Percentiles rank a stretch among this genome's conserved stretches.
Evolutionary conservation across 2,797 vertebrate species (phyloP).

Genomic region (Notolepis coatsorum): DNA sequence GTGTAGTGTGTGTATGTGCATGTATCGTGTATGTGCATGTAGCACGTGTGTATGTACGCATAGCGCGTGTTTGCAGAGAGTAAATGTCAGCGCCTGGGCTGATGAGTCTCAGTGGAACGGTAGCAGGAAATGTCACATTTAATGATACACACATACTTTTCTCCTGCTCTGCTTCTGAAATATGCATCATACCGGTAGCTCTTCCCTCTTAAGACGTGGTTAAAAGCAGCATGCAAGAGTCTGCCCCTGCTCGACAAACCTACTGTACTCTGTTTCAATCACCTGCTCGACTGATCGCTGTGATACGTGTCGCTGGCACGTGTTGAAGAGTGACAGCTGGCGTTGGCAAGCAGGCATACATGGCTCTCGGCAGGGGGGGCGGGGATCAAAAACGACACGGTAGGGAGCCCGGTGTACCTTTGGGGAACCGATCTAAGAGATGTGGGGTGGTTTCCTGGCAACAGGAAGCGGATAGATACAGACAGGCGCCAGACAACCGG

Average conservation of each 20-base stretch:
- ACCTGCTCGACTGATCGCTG: constrained; percentile 3
- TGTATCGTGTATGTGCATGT: constrained; percentile 12
- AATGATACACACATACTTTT: constrained; percentile 22
- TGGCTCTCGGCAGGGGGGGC: constrained; percentile 40
- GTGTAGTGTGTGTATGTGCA: too few species aligned
- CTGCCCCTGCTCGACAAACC: constrained; percentile 13
- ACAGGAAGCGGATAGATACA: background rate
- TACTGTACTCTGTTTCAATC: background rate
- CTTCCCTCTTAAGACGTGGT: constrained; percentile 3
- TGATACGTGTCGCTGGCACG: constrained; percentile 39
- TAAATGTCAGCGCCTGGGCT: constrained; percentile 9
- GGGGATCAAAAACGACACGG: constrained; percentile 23
- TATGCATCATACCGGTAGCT: constrained; percentile 41
- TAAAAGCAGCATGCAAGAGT: constrained; percentile 8
- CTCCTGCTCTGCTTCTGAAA: constrained; percentile 10
- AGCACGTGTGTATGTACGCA: background rate
- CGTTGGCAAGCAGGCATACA: constrained; percentile 32
- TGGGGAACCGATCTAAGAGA: constrained; percentile 27
- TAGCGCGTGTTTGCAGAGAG: constrained; percentile 20
- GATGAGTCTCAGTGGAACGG: constrained; percentile 20
- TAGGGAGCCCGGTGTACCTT: constrained; percentile 24
- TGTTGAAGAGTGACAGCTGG: constrained; percentile 35
- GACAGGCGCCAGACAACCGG: background rate
- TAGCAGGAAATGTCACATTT: constrained; percentile 37
- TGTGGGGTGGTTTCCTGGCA: background rate